Evolutionary conservation across 2,888 invertebrate genomes (phyloP).

Genomic region (Magallana nippona): DNA sequence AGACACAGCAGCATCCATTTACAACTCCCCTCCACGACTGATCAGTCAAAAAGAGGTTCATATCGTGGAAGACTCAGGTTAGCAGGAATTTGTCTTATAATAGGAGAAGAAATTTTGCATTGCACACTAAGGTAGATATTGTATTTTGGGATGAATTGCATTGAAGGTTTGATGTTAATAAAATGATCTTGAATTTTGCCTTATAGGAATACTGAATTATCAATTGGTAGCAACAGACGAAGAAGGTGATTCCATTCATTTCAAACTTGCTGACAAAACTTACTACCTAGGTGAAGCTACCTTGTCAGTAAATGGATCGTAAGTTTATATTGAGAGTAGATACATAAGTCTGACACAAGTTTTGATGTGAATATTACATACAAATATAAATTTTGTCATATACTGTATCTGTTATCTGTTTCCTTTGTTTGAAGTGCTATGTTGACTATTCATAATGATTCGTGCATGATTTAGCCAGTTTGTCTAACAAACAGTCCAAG

Average conservation of each 20-base stretch:
- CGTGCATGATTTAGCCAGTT: too few relatives aligned
- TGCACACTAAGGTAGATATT: too few relatives aligned
- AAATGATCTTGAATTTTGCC: neutral
- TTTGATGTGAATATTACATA: too few relatives aligned
- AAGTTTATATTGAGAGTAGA: neutral
- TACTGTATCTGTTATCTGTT: too few relatives aligned
- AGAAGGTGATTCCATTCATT: slow-evolving; percentile 36
- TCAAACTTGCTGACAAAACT: neutral
- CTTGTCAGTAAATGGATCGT: slow-evolving; percentile 26
- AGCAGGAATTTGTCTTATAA: neutral
- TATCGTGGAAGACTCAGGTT: slow-evolving; percentile 54
- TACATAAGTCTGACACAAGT: too few relatives aligned
- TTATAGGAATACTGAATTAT: slow-evolving; percentile 38
- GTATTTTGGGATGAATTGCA: too few relatives aligned
- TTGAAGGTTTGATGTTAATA: neutral
- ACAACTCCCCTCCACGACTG: slow-evolving; percentile 56
- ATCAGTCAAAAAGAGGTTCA: slow-evolving; percentile 34
- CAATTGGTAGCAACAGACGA: slow-evolving; percentile 39
- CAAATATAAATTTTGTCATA: too few relatives aligned
- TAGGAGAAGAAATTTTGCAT: too few relatives aligned
- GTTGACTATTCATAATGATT: too few relatives aligned
- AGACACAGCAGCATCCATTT: slow-evolving; percentile 48
- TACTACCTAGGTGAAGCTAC: neutral
- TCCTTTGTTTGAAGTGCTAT: too few relatives aligned
- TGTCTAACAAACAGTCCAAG: too few relatives aligned